A percentile compares a stretch with the other conserved stretches of the same genome.
phyloP scores from a whole-genome alignment of 2,888 invertebrate species.

The Dynastes tityus region DNA sequence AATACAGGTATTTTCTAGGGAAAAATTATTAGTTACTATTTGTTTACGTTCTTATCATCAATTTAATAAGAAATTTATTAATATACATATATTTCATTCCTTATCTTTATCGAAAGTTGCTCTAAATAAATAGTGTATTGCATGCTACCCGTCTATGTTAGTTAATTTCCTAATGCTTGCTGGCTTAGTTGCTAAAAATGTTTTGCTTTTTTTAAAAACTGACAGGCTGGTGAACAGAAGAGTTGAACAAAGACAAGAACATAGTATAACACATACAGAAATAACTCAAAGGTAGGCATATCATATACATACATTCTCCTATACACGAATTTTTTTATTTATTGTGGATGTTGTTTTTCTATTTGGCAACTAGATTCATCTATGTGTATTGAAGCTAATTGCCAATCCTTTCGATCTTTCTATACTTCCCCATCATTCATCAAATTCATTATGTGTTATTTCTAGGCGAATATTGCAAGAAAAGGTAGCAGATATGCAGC shows the following conservation, averaged over 20 bases:
- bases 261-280: conserved; percentile 79
- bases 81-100: no score
- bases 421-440: conserved; percentile 47
- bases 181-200: conserved; percentile 53
- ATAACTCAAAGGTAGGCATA: conserved; percentile 76
- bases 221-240: conserved; percentile 79
- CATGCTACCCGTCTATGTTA: conserved; percentile 59
- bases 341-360: conserved; percentile 26
- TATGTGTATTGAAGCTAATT: background rate
- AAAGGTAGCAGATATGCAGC: conserved; percentile 78
- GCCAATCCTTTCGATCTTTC: conserved; percentile 23
- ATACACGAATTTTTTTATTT: conserved; percentile 11
- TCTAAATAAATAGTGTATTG: conserved; percentile 50
- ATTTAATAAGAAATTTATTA: no score
- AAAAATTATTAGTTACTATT: background rate
- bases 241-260: conserved; percentile 79
- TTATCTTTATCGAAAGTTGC: no score
- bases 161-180: conserved; percentile 49
- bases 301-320: conserved; percentile 27
- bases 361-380: background rate
- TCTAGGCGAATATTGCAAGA: conserved; percentile 78
- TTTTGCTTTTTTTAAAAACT: conserved; percentile 57
- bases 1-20: no score
- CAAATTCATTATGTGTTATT: conserved; percentile 63
- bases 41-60: background rate